Percentiles rank a stretch among this genome's conserved stretches.
Conservation (phyloP, 1,140 invertebrate species). For the Hypsibius dujardini region DNA sequence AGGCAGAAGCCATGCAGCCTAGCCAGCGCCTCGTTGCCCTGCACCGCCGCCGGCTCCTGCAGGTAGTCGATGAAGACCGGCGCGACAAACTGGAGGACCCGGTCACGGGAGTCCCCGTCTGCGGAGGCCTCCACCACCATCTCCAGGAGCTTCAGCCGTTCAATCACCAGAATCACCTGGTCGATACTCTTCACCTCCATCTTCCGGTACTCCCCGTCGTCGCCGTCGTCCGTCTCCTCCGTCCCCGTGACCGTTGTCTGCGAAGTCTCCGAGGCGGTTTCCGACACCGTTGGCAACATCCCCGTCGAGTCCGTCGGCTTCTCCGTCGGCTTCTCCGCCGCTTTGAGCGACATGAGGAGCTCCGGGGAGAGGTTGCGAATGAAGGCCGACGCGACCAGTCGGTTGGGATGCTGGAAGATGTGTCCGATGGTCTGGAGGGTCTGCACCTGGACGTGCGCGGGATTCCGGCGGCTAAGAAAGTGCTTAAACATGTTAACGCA, state of each 20-base stretch:
- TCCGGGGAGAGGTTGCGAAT: slow-evolving; percentile 55
- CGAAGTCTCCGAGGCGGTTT: slow-evolving; percentile 21
- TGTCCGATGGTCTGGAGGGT: slow-evolving; percentile 56
- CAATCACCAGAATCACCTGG: neutral
- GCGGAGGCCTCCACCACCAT: neutral
- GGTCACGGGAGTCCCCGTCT: slow-evolving; percentile 40
- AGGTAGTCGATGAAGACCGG: neutral
- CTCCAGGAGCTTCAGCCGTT: slow-evolving; percentile 12
- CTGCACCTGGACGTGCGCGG: slow-evolving; percentile 54
- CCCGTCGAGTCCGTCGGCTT: too few relatives aligned
- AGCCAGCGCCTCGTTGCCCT: neutral
- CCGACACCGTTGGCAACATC: slow-evolving; percentile 22
- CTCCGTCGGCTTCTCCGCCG: too few relatives aligned
- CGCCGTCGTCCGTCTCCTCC: neutral
- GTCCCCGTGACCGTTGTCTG: slow-evolving; percentile 16
- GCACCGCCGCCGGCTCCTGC: neutral
- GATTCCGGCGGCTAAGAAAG: slow-evolving; percentile 55
- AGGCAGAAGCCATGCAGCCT: slow-evolving; percentile 10
- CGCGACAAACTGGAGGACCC: slow-evolving; percentile 45
- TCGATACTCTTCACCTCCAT: slow-evolving; percentile 58
- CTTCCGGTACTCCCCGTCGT: slow-evolving; percentile 44
- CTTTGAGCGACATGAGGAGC: slow-evolving; percentile 28
- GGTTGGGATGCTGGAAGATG: slow-evolving; percentile 52
- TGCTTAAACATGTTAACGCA: slow-evolving; percentile 80
- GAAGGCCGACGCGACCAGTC: slow-evolving; percentile 50